These are phyloP conservation scores for Lepus townsendii DNA, from an alignment of 2,797 vertebrate species.

Conservation along the genomic window DNA sequence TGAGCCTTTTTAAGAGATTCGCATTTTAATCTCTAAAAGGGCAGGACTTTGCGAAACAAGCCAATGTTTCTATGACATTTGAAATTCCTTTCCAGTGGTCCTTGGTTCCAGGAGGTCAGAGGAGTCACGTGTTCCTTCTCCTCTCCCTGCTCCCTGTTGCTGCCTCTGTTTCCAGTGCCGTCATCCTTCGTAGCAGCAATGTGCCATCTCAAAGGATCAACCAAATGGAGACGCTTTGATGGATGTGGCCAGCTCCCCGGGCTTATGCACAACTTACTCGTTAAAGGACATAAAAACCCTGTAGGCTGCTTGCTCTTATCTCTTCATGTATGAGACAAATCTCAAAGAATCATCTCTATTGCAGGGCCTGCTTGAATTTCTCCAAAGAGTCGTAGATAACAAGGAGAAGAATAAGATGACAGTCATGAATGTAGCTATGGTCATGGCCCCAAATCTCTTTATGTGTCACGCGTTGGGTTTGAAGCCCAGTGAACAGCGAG, in stretches of 20 bases:
- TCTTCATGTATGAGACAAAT: not conserved
- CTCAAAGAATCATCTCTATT: constrained; percentile 81
- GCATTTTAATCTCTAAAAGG: not conserved
- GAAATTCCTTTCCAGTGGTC: not conserved
- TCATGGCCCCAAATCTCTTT: constrained; percentile 99
- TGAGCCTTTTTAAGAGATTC: not conserved
- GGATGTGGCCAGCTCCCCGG: not conserved
- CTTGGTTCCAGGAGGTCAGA: not conserved
- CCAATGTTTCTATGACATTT: not conserved
- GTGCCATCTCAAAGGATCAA: fast-evolving
- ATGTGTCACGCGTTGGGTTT: constrained; percentile 93
- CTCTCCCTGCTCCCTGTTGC: not conserved
- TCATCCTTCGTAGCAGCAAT: not conserved
- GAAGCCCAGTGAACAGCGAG: constrained; percentile 93
- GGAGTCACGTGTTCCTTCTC: too few relatives aligned
- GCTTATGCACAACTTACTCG: not conserved
- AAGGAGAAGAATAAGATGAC: constrained; percentile 98
- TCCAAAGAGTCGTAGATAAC: constrained; percentile 95
- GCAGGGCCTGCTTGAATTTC: constrained; percentile 97
- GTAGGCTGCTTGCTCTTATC: not conserved
- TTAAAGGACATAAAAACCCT: constrained; percentile 37
- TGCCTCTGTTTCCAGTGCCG: not conserved
- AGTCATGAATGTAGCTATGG: constrained; percentile 95
- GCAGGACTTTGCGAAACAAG: not conserved
- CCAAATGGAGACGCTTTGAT: not conserved